phyloP scores from a whole-genome alignment of 1,140 invertebrate genomes.

The Pomacea maculata region DNA sequence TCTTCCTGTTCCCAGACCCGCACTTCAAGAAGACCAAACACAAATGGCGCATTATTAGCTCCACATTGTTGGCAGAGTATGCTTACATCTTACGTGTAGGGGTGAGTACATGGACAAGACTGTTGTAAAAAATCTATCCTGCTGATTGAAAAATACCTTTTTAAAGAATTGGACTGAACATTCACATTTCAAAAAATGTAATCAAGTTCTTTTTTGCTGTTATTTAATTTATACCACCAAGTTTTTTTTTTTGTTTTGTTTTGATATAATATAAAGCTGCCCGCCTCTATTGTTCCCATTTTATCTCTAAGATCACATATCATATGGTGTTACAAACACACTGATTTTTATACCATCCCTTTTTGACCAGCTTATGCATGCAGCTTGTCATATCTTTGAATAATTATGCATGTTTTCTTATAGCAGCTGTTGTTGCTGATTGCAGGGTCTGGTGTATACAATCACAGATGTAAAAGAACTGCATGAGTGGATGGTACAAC shows the following conservation, averaged over 20 bases:
- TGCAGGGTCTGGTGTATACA: constrained; percentile 90
- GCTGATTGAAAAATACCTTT: too few species aligned
- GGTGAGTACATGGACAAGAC: constrained; percentile 69
- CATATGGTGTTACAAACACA: too few species aligned
- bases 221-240: neutral
- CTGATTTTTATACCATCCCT: too few species aligned
- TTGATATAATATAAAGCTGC: too few species aligned
- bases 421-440: constrained; percentile 25
- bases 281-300: too few species aligned
- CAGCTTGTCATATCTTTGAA: too few species aligned
- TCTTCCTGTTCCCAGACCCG: constrained; percentile 99
- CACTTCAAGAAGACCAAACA: constrained; percentile 99
- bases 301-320: too few species aligned
- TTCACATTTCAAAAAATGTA: too few species aligned
- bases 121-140: too few species aligned
- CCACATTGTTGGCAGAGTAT: constrained; percentile 93
- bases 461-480: constrained; percentile 98
- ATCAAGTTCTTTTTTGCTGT: neutral
- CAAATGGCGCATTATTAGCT: constrained; percentile 99
- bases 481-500: constrained; percentile 95
- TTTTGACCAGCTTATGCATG: too few species aligned
- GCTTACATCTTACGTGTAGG: constrained; percentile 89
- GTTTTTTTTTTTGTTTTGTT: neutral
- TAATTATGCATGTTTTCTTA: too few species aligned
- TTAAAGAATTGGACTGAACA: too few species aligned